Evolutionary conservation across 2,888 invertebrate genomes (phyloP).

Genomic region (Polylopha cassiicola): DNA sequence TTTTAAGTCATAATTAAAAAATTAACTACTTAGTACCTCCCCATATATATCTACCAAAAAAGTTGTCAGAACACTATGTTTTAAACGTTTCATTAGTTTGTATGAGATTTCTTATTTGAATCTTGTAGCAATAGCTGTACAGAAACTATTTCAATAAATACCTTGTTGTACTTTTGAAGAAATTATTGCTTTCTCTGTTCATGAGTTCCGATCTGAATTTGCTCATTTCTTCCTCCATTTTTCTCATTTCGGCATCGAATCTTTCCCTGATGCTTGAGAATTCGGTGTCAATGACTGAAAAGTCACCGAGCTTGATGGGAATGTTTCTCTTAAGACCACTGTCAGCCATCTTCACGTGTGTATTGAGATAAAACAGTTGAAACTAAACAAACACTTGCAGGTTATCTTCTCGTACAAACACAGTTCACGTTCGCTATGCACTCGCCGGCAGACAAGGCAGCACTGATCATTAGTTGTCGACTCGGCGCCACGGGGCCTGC

Average conservation of each 20-base stretch:
- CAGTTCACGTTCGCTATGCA: conserved; percentile 62
- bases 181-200: conserved; percentile 94
- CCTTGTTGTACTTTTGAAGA: conserved; percentile 94
- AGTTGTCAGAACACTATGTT: no score
- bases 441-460: conserved; percentile 68
- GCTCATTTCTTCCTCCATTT: conserved; percentile 99
- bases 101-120: conserved; percentile 5
- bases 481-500: conserved; percentile 75
- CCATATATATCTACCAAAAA: no score
- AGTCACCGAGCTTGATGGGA: conserved; percentile 95
- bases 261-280: conserved; percentile 96
- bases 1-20: no score
- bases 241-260: conserved; percentile 97
- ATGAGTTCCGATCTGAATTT: conserved; percentile 94
- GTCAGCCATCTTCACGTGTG: conserved; percentile 84
- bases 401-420: conserved; percentile 67
- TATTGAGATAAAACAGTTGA: conserved; percentile 48
- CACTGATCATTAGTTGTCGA: conserved; percentile 74
- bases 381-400: conserved; percentile 73
- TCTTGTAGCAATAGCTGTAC: conserved; percentile 3
- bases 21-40: no score
- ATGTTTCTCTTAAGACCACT: conserved; percentile 90
- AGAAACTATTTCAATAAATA: conserved; percentile 52
- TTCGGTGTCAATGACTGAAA: conserved; percentile 97
- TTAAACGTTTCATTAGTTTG: background rate